Evolutionary conservation across 2,113 vertebrate species (phyloP), one percentile per base, ranked within the genome.

Genomic region (Antechinus flavipes): DNA sequence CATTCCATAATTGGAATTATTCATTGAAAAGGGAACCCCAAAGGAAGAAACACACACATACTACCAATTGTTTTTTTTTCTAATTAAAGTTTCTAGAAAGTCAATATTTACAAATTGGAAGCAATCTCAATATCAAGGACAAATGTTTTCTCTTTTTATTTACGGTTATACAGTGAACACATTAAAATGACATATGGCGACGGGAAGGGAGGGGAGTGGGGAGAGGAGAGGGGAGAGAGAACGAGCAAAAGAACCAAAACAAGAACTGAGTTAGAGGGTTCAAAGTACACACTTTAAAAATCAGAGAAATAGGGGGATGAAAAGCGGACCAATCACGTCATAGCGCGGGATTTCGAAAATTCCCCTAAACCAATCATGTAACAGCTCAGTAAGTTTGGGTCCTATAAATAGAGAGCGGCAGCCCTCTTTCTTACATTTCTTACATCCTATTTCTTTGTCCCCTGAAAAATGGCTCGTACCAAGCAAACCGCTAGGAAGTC

Each of bases 381-480:
- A n/a, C 68, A 84, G 19, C 68, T 42, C n/a, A 42, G 35, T 84
- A 84, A 19, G 7, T 84, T n/a, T 42, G 68, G n/a, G 19, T 84
- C 35, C 35, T 84, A 84, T 84, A 84, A 84, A 84, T 84, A 84
- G 0, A 26, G 68, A 42, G 19, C 7, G 6, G 35, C n/a, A 23
- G 22, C 8, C 23, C 35, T 42, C n/a, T 0, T 8, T 42, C 1
- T 19, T 3, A 16, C 12, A 19, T 1, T n/a, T 35, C 7, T 4
- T 16, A 0, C 1, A 1, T 4, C 12, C 0, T 52, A 52, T 1
- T 46, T 3, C 0, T 1, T 0, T 22, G 0, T 0, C 0, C 0
- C 0, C 0, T 0, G 0, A 0, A 0, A 0, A 0, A 96, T 97
- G 96, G 96, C 97, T 0, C 96, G 96, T 0, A 97, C 97, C 0